Conservation (phyloP, 2,888 invertebrate species). For the Schizotus pectinicornis region DNA sequence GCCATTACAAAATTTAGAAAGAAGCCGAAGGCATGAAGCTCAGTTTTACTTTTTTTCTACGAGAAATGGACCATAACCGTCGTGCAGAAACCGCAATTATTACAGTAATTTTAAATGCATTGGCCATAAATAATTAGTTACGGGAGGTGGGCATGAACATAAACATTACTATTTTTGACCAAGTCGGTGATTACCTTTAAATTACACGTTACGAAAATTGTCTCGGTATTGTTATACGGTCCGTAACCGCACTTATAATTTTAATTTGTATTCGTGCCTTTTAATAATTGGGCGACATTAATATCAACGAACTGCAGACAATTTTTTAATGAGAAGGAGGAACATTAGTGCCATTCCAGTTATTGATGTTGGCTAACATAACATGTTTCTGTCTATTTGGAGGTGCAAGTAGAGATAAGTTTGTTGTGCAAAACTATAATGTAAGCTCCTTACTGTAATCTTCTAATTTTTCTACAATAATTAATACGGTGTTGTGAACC, state of each 20-base stretch:
- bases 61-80: conserved; percentile 29
- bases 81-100: conserved; percentile 19
- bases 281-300: too few species aligned
- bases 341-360: too few species aligned
- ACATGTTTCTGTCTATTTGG: too few species aligned
- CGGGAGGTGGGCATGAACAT: conserved; percentile 22
- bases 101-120: conserved; percentile 18
- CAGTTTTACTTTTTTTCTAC: conserved; percentile 13
- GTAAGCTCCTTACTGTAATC: too few species aligned
- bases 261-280: neutral
- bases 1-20: conserved; percentile 25
- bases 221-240: conserved; percentile 8
- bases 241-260: conserved; percentile 5
- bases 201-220: conserved; percentile 9
- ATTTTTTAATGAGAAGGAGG: too few species aligned
- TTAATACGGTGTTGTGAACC: too few species aligned
- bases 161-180: conserved; percentile 21
- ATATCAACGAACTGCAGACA: too few species aligned
- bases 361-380: too few species aligned
- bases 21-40: conserved; percentile 15
- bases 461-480: too few species aligned
- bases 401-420: too few species aligned
- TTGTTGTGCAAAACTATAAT: too few species aligned
- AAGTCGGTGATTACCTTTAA: conserved; percentile 16
- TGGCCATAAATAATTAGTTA: conserved; percentile 26